Conservation (phyloP, 2,888 invertebrate genomes). For the Adelphocoris suturalis region DNA sequence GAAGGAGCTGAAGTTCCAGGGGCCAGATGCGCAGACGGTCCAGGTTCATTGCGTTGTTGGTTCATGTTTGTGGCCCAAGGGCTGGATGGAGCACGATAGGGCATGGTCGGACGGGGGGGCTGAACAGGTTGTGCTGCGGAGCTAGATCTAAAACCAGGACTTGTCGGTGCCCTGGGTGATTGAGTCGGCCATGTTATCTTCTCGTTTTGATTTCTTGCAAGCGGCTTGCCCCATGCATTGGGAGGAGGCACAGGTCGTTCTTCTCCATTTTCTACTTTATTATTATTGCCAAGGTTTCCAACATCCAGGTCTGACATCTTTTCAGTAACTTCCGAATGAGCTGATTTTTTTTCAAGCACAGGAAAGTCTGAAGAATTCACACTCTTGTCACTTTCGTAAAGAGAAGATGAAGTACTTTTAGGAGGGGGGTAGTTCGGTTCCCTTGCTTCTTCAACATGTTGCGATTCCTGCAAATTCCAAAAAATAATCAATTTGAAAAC, state of each 20-base stretch:
- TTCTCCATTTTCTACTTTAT: not conserved
- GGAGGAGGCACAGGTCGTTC: not conserved
- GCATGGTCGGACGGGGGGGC: not conserved
- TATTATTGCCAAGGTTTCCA: not conserved
- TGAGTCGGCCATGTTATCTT: not conserved
- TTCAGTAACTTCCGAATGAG: not conserved
- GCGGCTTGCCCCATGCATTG: not conserved
- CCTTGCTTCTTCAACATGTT: not conserved
- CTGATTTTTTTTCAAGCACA: not conserved
- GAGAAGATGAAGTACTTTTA: not conserved
- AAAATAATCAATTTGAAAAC: not conserved
- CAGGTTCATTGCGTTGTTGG: not conserved
- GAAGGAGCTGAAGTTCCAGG: not conserved
- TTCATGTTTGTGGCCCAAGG: not conserved
- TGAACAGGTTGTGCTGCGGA: not conserved
- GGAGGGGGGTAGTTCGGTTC: not conserved
- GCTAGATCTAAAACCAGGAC: not conserved
- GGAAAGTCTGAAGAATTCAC: not conserved
- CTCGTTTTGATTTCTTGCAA: not conserved
- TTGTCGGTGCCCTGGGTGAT: not conserved
- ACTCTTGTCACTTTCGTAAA: not conserved
- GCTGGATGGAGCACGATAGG: not conserved
- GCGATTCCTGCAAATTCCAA: not conserved
- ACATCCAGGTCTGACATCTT: not conserved
- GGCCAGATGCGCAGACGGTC: not conserved